Evolutionary conservation across 2,113 vertebrate genomes (phyloP), one percentile per base, ranked within the genome.

Genomic region (Pelobates fuscus): DNA sequence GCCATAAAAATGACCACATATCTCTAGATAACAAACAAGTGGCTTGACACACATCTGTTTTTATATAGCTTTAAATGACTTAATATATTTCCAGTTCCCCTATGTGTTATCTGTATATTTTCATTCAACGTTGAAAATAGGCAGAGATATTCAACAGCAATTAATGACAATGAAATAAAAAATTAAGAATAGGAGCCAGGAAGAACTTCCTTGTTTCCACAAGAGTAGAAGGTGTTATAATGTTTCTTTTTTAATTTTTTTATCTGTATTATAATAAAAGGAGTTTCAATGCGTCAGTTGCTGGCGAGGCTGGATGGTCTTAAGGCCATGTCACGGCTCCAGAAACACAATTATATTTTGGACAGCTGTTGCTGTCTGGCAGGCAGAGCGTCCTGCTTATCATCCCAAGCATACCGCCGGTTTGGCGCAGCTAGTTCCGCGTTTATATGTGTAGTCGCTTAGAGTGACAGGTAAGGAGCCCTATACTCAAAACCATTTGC

Each of bases 341-440:
- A 27, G 58, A 61, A 52, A 49, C 44, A 29, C 70, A 76, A 55
- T 78, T 68, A 64, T 32, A 67, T 17, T 2, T 70, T 20, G 10
- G 54, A 37, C 71, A 57, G 37, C 70, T 55, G 8, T 55, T 21
- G 0, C 26, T 81, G 3, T 61, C 26, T 55, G 68, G 61, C 75
- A 54, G 49, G 74, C 17, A 37, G 8, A 2, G 25, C 4, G 66
- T 24, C 71, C 7, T 67, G 70, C 67, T 71, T 72, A 72, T 72
- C 70, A 1, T 79, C 17, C 24, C 0, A 43, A 60, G 49, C 29
- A 23, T 67, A 30, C 70, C 32, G 44, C 27, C 15, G 27, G 30
- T 60, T 74, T 77, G 57, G 49, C 77, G 30, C 81, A 59, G 72
- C 24, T 70, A 57, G 52, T 17, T 1, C 0, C 30, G 77, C 67